Percentiles rank a stretch among this genome's conserved stretches.
Conservation (phyloP, 1,140 invertebrate species). For the Rhynchophorus ferrugineus region DNA sequence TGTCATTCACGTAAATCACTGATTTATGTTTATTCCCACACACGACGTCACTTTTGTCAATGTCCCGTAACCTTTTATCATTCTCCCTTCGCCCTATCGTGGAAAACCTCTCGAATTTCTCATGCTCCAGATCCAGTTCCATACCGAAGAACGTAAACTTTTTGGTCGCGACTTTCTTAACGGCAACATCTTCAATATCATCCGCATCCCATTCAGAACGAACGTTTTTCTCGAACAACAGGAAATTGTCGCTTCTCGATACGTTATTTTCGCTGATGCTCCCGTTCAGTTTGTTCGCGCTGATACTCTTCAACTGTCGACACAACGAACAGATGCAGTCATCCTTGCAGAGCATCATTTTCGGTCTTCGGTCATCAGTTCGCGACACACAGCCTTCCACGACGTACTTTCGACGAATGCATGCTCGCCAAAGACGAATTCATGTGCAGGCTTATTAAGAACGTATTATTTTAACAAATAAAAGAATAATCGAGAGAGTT, state of each 20-base stretch:
- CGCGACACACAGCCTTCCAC: too few species aligned
- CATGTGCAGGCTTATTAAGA: slow-evolving; percentile 7
- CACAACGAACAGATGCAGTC: slow-evolving; percentile 46
- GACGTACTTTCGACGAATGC: background rate
- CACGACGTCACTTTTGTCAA: slow-evolving; percentile 10
- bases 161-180: slow-evolving; percentile 18
- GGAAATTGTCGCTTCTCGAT: slow-evolving; percentile 40
- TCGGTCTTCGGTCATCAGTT: too few species aligned
- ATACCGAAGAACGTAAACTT: slow-evolving; percentile 37
- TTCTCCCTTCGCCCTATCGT: slow-evolving; percentile 18
- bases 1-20: slow-evolving; percentile 37
- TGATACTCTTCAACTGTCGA: slow-evolving; percentile 40
- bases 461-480: slow-evolving; percentile 16
- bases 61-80: slow-evolving; percentile 36
- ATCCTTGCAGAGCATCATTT: slow-evolving; percentile 43
- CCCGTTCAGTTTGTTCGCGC: slow-evolving; percentile 31
- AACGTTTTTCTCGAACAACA: slow-evolving; percentile 26
- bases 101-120: slow-evolving; percentile 22
- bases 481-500: slow-evolving; percentile 12
- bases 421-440: background rate
- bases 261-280: background rate
- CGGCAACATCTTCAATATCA: background rate
- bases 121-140: slow-evolving; percentile 16
- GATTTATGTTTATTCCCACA: slow-evolving; percentile 35
- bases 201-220: background rate